A percentile compares a stretch with the other conserved stretches of the same genome.
phyloP scores from a whole-genome alignment of 2,888 invertebrate species.

The Hypolimnas misippus region DNA sequence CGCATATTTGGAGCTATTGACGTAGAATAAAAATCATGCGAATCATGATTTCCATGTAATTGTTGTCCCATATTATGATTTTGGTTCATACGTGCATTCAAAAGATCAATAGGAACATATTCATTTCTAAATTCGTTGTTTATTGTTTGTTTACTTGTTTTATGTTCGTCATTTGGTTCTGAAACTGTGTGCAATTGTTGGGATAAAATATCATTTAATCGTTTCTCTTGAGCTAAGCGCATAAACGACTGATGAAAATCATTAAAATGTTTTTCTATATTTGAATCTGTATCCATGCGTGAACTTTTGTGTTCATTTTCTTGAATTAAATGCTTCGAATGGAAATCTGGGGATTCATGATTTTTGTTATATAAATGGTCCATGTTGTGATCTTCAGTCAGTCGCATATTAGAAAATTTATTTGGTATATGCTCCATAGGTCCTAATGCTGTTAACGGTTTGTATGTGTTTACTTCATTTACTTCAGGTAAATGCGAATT shows the following conservation, averaged over 20 bases:
- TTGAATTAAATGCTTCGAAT: background rate
- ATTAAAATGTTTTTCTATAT: conserved; percentile 18
- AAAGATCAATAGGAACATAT: background rate
- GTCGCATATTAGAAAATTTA: conserved; percentile 15
- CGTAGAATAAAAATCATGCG: background rate
- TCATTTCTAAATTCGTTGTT: background rate
- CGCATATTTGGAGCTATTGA: background rate
- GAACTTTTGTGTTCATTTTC: background rate
- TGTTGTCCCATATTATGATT: conserved; percentile 13
- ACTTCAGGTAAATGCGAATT: background rate
- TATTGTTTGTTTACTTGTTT: background rate
- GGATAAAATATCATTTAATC: conserved; percentile 15
- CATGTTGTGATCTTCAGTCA: background rate
- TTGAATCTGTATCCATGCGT: background rate
- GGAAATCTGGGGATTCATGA: background rate
- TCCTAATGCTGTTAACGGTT: background rate
- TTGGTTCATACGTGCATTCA: conserved; percentile 17
- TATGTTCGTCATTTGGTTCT: conserved; percentile 7
- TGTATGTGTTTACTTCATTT: background rate
- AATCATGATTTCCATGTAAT: conserved; percentile 3
- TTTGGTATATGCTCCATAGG: background rate
- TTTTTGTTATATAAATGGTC: conserved; percentile 1
- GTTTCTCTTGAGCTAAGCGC: conserved; percentile 25
- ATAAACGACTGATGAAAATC: conserved; percentile 25
- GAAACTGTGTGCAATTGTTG: conserved; percentile 16